Percentiles rank a stretch among this genome's conserved stretches.
phyloP scores from a whole-genome alignment of 2,797 vertebrate species.

The Gorsachius magnificus region DNA sequence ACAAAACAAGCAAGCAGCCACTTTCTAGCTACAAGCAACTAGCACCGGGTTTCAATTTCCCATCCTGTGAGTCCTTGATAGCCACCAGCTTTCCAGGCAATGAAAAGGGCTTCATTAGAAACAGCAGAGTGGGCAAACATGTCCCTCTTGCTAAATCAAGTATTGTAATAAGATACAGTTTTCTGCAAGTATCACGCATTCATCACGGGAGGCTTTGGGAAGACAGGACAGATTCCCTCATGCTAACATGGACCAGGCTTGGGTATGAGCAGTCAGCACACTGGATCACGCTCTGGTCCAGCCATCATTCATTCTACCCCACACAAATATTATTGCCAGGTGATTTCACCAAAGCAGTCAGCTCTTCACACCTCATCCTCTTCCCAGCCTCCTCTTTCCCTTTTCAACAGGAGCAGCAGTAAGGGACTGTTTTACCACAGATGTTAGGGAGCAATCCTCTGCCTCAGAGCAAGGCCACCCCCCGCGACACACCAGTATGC shows the following conservation, averaged over 20 bases:
- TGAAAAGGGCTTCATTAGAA: background rate
- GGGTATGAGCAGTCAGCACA: background rate
- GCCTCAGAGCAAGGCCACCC: background rate
- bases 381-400: background rate
- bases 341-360: background rate
- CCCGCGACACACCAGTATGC: background rate
- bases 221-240: background rate
- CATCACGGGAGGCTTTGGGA: background rate
- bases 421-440: background rate
- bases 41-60: background rate
- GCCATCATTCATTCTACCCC: background rate
- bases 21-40: background rate
- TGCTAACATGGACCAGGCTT: rapidly evolving
- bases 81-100: background rate
- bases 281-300: background rate
- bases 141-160: background rate
- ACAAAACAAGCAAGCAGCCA: background rate
- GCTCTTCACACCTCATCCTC: background rate
- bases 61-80: background rate
- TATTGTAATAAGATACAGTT: background rate
- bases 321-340: background rate
- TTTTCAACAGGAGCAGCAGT: background rate
- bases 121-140: background rate
- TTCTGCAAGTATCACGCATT: background rate
- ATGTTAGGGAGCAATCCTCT: background rate